phyloP scores from a whole-genome alignment of 2,888 invertebrate species.

The Agrochola litura region DNA sequence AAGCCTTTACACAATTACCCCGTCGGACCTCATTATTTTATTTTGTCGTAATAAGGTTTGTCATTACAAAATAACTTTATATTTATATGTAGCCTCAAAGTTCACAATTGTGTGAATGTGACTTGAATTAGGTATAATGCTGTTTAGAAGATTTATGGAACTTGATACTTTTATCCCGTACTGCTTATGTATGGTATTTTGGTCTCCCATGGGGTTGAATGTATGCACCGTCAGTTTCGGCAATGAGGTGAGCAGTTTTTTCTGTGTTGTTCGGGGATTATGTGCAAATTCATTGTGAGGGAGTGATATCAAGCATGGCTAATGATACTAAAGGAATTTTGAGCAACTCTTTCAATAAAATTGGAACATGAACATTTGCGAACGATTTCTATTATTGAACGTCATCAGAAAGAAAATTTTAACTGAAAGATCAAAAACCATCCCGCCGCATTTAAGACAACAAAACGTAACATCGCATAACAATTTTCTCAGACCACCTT shows the following conservation, averaged over 20 bases:
- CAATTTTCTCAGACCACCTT: not conserved
- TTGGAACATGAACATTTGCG: not conserved
- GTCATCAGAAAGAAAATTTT: not conserved
- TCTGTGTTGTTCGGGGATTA: conserved; percentile 31
- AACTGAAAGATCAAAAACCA: not conserved
- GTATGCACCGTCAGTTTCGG: conserved; percentile 46
- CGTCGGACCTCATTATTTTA: not conserved
- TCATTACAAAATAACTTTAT: not conserved
- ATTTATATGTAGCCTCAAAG: not conserved
- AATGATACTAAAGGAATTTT: not conserved
- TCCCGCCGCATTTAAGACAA: not conserved
- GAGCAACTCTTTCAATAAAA: not conserved
- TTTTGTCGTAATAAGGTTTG: too few species aligned
- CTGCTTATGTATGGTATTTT: conserved; percentile 21
- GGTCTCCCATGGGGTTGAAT: conserved; percentile 57
- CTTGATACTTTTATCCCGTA: conserved; percentile 48
- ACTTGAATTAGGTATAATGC: not conserved
- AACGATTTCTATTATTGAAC: not conserved
- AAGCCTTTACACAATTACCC: too few species aligned
- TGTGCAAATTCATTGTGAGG: conserved; percentile 34
- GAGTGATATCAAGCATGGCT: conserved; percentile 30
- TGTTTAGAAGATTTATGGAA: conserved; percentile 25
- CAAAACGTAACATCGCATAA: conserved; percentile 4
- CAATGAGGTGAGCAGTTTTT: conserved; percentile 56
- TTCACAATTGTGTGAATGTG: not conserved